A percentile compares a stretch with the other conserved stretches of the same genome.
Conservation (phyloP, 92 coral and sea anemone species). For the Umimayanthus chanpuru region DNA sequence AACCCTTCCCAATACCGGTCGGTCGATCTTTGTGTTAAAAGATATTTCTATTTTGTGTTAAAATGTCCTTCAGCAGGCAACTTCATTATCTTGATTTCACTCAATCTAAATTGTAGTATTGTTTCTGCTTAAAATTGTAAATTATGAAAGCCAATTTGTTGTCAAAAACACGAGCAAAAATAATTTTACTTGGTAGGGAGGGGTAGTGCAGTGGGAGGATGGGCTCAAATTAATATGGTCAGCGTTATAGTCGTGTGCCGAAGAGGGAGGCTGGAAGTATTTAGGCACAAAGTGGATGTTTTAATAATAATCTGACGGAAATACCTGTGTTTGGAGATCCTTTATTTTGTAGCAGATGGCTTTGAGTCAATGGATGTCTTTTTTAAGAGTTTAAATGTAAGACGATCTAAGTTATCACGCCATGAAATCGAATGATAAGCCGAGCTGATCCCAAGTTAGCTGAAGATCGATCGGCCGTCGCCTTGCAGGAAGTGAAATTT, state of each 20-base stretch:
- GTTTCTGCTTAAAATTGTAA: slow-evolving; percentile 25
- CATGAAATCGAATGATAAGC: slow-evolving; percentile 22
- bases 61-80: neutral
- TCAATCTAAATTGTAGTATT: neutral
- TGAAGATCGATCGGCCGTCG: neutral
- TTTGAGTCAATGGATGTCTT: neutral
- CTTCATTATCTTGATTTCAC: neutral
- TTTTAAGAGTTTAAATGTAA: neutral
- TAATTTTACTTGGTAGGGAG: slow-evolving; percentile 15
- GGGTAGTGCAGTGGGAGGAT: slow-evolving; percentile 20
- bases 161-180: neutral
- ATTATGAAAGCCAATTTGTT: neutral
- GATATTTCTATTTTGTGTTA: neutral
- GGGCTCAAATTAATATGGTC: slow-evolving; percentile 38
- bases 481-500: slow-evolving; percentile 35
- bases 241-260: neutral
- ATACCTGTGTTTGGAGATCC: neutral
- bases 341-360: slow-evolving; percentile 15
- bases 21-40: slow-evolving; percentile 6
- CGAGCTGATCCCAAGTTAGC: neutral
- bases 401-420: neutral
- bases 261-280: slow-evolving; percentile 16
- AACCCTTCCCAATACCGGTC: slow-evolving; percentile 30
- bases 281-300: neutral
- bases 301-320: neutral